phyloP scores from a whole-genome alignment of 2,113 vertebrate genomes.

The Pteronura brasiliensis region DNA sequence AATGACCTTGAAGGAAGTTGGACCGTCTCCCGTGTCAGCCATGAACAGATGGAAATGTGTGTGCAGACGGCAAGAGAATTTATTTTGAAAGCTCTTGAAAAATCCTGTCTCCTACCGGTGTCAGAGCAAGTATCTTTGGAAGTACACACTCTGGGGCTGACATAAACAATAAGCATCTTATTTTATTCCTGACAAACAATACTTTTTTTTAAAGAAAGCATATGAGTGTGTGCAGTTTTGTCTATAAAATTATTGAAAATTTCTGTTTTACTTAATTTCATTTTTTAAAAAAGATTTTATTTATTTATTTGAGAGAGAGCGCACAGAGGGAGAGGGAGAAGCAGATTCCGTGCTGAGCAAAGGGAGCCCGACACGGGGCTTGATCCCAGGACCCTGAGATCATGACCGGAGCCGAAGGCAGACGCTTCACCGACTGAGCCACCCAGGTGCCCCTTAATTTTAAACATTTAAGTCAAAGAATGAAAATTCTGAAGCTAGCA shows the following conservation, averaged over 20 bases:
- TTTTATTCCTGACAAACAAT: slow-evolving; percentile 3
- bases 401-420: too few relatives aligned
- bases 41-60: slow-evolving; percentile 36
- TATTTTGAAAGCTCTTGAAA: slow-evolving; percentile 49
- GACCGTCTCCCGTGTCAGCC: not conserved
- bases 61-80: not conserved
- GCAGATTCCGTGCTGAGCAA: too few relatives aligned
- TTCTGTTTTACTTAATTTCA: slow-evolving; percentile 3
- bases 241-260: not conserved
- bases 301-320: not conserved
- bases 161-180: not conserved
- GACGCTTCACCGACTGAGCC: not conserved
- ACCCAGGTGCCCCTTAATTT: not conserved
- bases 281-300: not conserved
- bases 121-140: not conserved
- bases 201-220: not conserved
- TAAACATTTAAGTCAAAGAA: not conserved
- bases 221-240: not conserved
- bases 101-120: not conserved
- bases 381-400: too few relatives aligned
- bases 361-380: too few relatives aligned
- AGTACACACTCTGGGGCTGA: not conserved
- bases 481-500: not conserved
- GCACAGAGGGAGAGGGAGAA: too few relatives aligned
- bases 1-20: slow-evolving; percentile 53